Percentiles rank a stretch among this genome's conserved stretches.
These are phyloP conservation scores for Ischnura elegans DNA, from an alignment of 2,888 invertebrate species.

Conservation along the genomic window DNA sequence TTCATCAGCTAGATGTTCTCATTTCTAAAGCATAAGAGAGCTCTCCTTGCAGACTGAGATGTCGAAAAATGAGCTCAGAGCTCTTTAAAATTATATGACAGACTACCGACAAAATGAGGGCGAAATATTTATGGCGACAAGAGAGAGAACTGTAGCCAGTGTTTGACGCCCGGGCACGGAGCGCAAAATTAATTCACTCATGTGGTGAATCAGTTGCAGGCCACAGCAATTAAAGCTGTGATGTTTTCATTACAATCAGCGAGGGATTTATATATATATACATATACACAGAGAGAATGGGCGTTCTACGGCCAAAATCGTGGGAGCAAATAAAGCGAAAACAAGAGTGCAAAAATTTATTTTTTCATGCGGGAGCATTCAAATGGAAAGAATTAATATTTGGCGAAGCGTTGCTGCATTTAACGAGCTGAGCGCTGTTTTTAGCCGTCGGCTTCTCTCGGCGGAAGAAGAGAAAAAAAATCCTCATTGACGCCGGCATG, in stretches of 20 bases:
- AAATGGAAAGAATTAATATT: slow-evolving; percentile 31
- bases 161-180: not conserved
- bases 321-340: not conserved
- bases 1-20: no score
- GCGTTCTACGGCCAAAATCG: not conserved
- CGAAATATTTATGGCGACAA: not conserved
- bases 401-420: slow-evolving; percentile 16
- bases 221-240: not conserved
- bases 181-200: not conserved
- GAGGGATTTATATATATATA: no score
- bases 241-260: not conserved
- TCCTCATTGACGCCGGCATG: not conserved
- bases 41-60: no score
- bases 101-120: no score
- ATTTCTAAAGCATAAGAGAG: no score
- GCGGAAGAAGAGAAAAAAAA: not conserved
- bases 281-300: not conserved
- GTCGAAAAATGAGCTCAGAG: no score
- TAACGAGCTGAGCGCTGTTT: not conserved
- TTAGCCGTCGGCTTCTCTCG: not conserved
- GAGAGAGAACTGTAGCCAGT: not conserved
- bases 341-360: not conserved
- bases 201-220: not conserved
- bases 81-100: no score
- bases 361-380: not conserved